Evolutionary conservation across 2,888 invertebrate genomes (phyloP).

Genomic region (Heliconius ismenius): DNA sequence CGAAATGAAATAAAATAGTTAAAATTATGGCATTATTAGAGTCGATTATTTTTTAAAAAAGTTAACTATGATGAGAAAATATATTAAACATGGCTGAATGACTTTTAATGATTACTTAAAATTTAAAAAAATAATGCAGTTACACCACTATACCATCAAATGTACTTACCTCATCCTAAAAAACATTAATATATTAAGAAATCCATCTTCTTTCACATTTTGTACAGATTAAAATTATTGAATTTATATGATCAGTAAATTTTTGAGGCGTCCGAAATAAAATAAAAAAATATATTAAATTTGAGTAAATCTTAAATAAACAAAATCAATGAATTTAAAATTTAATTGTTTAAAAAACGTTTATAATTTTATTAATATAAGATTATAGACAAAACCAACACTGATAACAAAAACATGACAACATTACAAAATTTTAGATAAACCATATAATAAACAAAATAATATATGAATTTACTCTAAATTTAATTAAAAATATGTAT

Average conservation of each 20-base stretch:
- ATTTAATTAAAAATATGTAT: too few species aligned
- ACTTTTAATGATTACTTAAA: not conserved
- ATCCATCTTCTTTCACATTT: constrained; percentile 22
- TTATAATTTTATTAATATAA: not conserved
- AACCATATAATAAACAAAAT: too few species aligned
- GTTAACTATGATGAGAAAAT: not conserved
- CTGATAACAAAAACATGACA: constrained; percentile 9
- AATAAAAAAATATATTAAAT: not conserved
- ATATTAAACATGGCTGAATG: not conserved
- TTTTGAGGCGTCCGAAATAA: not conserved
- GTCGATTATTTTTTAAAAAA: not conserved
- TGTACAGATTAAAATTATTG: constrained; percentile 1
- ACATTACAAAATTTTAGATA: constrained; percentile 11
- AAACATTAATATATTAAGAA: constrained; percentile 1
- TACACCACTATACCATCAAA: constrained; percentile 26
- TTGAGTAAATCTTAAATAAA: not conserved
- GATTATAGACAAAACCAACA: not conserved
- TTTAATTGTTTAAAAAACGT: not conserved
- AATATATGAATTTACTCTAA: too few species aligned
- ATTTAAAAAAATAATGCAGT: not conserved
- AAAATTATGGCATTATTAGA: too few species aligned
- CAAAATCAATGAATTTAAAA: not conserved
- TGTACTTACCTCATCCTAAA: constrained; percentile 35
- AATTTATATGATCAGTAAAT: not conserved
- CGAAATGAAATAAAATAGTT: too few species aligned